Percentiles rank a stretch among this genome's conserved stretches.
Conservation (phyloP, 2,797 vertebrate species). For the Otolemur crassicaudatus region DNA sequence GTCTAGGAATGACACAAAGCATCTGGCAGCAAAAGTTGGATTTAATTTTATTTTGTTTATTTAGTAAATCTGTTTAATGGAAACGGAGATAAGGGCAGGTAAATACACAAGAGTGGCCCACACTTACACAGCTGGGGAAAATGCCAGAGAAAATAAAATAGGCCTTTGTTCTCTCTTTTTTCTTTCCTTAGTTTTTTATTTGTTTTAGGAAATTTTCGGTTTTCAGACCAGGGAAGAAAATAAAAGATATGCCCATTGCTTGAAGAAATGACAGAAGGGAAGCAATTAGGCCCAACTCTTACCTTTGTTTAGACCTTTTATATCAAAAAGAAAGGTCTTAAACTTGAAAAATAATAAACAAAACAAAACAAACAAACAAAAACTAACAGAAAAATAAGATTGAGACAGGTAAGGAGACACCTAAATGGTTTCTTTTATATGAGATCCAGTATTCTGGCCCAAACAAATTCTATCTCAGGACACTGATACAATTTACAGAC, state of each 20-base stretch:
- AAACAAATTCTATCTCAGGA: background rate
- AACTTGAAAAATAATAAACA: background rate
- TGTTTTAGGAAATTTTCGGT: constrained; percentile 15
- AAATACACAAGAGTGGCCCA: background rate
- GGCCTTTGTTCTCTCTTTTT: background rate
- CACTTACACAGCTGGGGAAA: background rate
- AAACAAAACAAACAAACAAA: background rate
- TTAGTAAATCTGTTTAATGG: background rate
- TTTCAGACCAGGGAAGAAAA: background rate
- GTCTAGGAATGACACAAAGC: background rate
- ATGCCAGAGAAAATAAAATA: background rate
- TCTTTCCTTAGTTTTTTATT: background rate
- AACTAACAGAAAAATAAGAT: background rate
- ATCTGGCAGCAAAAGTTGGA: background rate
- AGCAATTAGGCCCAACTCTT: background rate
- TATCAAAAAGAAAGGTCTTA: background rate
- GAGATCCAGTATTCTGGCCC: background rate
- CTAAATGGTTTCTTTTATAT: background rate
- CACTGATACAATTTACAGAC: background rate
- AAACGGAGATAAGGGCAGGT: background rate
- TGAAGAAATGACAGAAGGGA: background rate
- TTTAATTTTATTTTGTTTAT: background rate
- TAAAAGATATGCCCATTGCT: background rate
- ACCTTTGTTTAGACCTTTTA: constrained; percentile 19
- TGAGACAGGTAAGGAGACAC: background rate